Percentiles rank a stretch among this genome's conserved stretches.
phyloP scores from a whole-genome alignment of 2,113 vertebrate genomes.

The Noctilio leporinus region DNA sequence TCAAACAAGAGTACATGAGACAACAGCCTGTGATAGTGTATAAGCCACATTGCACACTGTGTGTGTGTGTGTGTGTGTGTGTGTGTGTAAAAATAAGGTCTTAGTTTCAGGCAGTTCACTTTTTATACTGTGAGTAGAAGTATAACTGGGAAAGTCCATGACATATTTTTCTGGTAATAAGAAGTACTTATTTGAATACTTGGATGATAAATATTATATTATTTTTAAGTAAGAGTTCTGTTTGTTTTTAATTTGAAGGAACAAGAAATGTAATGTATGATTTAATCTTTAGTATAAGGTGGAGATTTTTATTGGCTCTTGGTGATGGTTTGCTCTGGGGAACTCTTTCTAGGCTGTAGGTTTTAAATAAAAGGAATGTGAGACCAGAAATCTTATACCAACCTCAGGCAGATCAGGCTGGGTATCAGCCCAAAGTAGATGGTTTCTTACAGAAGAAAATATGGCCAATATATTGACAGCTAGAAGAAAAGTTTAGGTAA shows the following conservation, averaged over 20 bases:
- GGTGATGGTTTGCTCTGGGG: not conserved
- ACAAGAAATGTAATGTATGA: not conserved
- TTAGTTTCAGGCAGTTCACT: not conserved
- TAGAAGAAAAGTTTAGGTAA: not conserved
- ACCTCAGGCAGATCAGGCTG: not conserved
- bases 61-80: too few species aligned
- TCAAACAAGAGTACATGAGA: not conserved
- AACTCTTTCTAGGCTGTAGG: not conserved
- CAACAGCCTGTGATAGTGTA: not conserved
- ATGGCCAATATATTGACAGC: not conserved
- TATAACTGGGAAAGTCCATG: not conserved
- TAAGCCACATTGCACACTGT: too few species aligned
- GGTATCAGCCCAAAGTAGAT: too few species aligned
- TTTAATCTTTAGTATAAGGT: not conserved
- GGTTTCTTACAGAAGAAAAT: not conserved
- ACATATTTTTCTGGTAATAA: not conserved
- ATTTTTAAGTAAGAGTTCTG: not conserved
- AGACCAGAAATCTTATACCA: not conserved
- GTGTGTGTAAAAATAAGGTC: not conserved
- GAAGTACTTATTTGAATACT: not conserved
- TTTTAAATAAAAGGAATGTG: not conserved
- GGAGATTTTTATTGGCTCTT: not conserved
- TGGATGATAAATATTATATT: not conserved
- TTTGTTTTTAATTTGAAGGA: not conserved
- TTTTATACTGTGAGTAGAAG: not conserved